Percentiles rank a stretch among this genome's conserved stretches.
Evolutionary conservation across 1,140 invertebrate species (phyloP).

Genomic region (Apis cerana): DNA sequence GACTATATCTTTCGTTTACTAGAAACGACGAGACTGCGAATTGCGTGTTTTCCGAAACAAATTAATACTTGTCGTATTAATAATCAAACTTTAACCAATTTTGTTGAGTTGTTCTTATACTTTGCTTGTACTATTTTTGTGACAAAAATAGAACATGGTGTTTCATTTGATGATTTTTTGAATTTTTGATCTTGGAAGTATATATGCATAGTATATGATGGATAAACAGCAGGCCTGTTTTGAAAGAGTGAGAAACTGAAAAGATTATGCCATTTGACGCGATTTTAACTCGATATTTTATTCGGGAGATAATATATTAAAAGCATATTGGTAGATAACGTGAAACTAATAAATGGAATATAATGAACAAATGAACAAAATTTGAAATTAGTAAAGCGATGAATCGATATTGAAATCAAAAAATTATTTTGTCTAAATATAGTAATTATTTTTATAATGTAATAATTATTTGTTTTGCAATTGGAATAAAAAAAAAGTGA

Average conservation of each 20-base stretch:
- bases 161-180: neutral
- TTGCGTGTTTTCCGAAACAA: constrained; percentile 24
- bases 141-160: constrained; percentile 6
- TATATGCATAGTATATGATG: neutral
- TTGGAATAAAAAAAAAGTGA: neutral
- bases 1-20: constrained; percentile 52
- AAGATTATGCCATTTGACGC: neutral
- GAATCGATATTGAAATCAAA: too few relatives aligned
- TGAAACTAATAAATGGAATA: neutral
- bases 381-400: too few relatives aligned
- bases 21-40: constrained; percentile 14
- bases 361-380: neutral
- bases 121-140: neutral
- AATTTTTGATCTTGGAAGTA: neutral
- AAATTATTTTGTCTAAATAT: too few relatives aligned
- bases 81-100: neutral
- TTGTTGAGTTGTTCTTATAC: neutral
- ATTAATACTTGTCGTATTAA: constrained; percentile 1
- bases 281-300: neutral
- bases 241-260: neutral
- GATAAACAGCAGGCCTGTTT: neutral
- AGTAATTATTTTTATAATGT: too few relatives aligned
- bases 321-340: neutral
- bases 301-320: neutral
- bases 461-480: neutral